These are phyloP conservation scores for Magallana ariakensis DNA, from an alignment of 1,140 invertebrate genomes.

Conservation along the genomic window DNA sequence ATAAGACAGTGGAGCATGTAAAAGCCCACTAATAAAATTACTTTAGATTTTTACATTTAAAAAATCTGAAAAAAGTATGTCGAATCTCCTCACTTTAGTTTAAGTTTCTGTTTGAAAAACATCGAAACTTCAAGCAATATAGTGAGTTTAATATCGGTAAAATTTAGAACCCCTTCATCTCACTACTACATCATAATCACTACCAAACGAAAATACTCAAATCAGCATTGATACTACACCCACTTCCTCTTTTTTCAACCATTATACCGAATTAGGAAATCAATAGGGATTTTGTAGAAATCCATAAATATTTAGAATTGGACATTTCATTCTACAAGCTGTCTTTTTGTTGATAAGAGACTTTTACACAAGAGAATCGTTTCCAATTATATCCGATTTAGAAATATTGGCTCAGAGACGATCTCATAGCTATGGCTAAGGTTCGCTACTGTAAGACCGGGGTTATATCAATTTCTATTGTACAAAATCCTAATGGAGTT, in stretches of 20 bases:
- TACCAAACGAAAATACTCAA: not conserved
- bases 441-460: not conserved
- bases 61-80: too few relatives aligned
- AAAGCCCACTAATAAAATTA: too few relatives aligned
- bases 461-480: not conserved
- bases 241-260: too few relatives aligned
- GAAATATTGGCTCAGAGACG: constrained; percentile 23
- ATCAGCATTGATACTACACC: too few relatives aligned
- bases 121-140: too few relatives aligned
- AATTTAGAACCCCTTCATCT: too few relatives aligned
- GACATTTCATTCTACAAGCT: constrained; percentile 2
- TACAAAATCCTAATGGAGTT: not conserved
- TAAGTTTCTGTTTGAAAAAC: too few relatives aligned
- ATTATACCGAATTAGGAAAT: too few relatives aligned
- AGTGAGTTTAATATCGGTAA: too few relatives aligned
- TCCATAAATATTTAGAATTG: constrained; percentile 20
- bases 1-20: too few relatives aligned
- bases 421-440: not conserved
- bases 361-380: constrained; percentile 16
- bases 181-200: not conserved
- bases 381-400: constrained; percentile 37
- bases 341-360: not conserved
- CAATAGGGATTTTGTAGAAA: not conserved
- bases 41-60: too few relatives aligned
- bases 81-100: too few relatives aligned